phyloP scores from a whole-genome alignment of 1,140 invertebrate genomes.

The Chymomyza costata region DNA sequence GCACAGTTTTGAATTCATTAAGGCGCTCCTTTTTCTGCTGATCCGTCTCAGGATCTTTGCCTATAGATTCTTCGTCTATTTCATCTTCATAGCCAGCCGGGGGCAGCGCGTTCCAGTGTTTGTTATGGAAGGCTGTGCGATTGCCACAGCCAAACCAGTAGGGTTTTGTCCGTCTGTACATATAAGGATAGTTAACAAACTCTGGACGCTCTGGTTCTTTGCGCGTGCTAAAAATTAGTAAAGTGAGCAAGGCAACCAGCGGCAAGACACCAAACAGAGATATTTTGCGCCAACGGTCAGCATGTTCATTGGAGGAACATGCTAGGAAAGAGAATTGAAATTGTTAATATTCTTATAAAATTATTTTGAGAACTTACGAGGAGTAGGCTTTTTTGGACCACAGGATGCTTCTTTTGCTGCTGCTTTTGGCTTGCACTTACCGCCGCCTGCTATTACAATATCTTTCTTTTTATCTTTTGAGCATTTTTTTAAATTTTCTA shows the following conservation, averaged over 20 bases:
- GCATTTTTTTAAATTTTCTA: no score
- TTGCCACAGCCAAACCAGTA: conserved; percentile 93
- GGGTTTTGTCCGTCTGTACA: conserved; percentile 81
- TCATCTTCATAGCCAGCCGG: conserved; percentile 83
- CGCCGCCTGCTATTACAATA: not conserved
- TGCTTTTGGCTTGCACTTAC: conserved; percentile 1
- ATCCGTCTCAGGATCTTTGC: conserved; percentile 20
- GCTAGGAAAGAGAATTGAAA: no score
- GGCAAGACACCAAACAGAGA: conserved; percentile 30
- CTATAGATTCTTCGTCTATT: conserved; percentile 16
- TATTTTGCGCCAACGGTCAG: conserved; percentile 21
- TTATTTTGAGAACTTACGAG: conserved; percentile 3
- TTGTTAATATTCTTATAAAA: not conserved
- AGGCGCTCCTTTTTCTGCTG: conserved; percentile 16
- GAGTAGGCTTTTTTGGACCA: not conserved
- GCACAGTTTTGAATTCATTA: conserved; percentile 16
- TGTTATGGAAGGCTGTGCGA: conserved; percentile 84
- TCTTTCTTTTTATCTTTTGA: conserved; percentile 5
- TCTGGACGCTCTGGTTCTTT: conserved; percentile 75
- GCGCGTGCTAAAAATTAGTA: conserved; percentile 19
- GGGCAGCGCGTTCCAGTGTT: conserved; percentile 85
- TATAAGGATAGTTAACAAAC: conserved; percentile 83
- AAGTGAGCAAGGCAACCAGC: conserved; percentile 25
- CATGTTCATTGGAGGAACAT: conserved; percentile 1
- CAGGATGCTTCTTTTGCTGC: not conserved